Base-by-base conservation (phyloP, 1,140 invertebrate genomes). In the Camponotus pennsylvanicus region DNA sequence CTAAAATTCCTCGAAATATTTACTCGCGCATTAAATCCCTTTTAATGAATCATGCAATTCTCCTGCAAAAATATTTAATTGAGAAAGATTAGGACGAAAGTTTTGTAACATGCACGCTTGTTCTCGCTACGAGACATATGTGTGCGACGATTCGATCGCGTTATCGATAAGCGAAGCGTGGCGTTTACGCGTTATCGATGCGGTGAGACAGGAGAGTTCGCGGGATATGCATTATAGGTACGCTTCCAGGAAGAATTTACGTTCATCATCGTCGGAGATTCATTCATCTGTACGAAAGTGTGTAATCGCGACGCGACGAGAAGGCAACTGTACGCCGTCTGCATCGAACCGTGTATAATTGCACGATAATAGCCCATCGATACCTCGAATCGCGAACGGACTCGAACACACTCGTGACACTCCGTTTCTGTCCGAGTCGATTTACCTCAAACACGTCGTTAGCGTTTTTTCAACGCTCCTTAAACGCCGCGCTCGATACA, bases 401-500 rank as follows among this genome's bases (percentile, higher is more conserved):
- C 18, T 45, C 79, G 5, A 13, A 49, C 45, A 49, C 45, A 61
- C 1, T 11, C 37, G 18, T 15, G 37, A 27, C 27, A 27, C 77
- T 80, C 64, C 3, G 32, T 66, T 69, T 66, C 79, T 15, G 55
- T 71, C 18, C 9, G 40, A 73, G 40, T 59, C 55, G 55, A 83
- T 83, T 73, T 61, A 59, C 45, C 45, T 49, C 55, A 61, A 42
- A 70, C 55, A 32, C 18, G 55, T 40, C 18, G 55, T 63, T 59
- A 42, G 27, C 27, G 37, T 13, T 59, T 59, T 34, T 75, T 9
- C 18, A 37, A n/a, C 32, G 34, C n/a, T 52, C 15, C 3, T 67
- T 40, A 59, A 82, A 71, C 40, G 67, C 15, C 77, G 55, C 67
- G n/a, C 27, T 77, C 79, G 63, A 66, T 79, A 87, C 45, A 88